Evolutionary conservation across 1,140 invertebrate genomes (phyloP).

Genomic region (Lordiphosa clarofinis): DNA sequence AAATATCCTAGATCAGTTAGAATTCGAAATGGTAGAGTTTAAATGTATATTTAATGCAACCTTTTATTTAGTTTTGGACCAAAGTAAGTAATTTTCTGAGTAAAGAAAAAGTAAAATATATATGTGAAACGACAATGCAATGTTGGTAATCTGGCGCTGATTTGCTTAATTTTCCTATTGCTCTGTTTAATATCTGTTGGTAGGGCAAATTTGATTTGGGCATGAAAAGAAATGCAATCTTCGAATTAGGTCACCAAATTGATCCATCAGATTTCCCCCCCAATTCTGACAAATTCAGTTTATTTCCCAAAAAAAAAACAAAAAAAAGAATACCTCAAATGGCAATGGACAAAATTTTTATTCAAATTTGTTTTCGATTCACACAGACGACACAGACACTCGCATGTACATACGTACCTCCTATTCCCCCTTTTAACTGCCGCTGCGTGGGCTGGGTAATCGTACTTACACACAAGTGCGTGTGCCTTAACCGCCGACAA

Average conservation of each 20-base stretch:
- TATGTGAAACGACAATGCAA: too few relatives aligned
- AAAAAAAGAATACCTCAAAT: constrained; percentile 67
- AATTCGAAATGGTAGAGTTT: too few relatives aligned
- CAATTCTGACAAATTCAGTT: constrained; percentile 11
- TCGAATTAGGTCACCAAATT: constrained; percentile 9
- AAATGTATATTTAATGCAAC: too few relatives aligned
- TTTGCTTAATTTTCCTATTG: too few relatives aligned
- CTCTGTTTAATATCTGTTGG: too few relatives aligned
- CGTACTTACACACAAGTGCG: constrained; percentile 53
- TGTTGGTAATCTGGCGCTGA: too few relatives aligned
- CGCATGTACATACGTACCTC: constrained; percentile 21
- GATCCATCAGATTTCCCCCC: not conserved
- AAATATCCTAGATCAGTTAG: too few relatives aligned
- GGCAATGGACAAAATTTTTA: constrained; percentile 76
- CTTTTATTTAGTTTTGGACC: too few relatives aligned
- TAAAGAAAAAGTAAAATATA: too few relatives aligned
- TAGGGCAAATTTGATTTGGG: too few relatives aligned
- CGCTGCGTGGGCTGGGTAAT: constrained; percentile 65
- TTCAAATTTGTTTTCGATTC: constrained; percentile 62
- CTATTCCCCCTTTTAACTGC: not conserved
- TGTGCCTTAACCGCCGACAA: constrained; percentile 34
- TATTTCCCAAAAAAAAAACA: constrained; percentile 31
- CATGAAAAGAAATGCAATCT: not conserved
- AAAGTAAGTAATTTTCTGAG: too few relatives aligned
- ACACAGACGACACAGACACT: constrained; percentile 34